phyloP scores from a whole-genome alignment of 1,140 invertebrate genomes.

The Lordiphosa mommai region DNA sequence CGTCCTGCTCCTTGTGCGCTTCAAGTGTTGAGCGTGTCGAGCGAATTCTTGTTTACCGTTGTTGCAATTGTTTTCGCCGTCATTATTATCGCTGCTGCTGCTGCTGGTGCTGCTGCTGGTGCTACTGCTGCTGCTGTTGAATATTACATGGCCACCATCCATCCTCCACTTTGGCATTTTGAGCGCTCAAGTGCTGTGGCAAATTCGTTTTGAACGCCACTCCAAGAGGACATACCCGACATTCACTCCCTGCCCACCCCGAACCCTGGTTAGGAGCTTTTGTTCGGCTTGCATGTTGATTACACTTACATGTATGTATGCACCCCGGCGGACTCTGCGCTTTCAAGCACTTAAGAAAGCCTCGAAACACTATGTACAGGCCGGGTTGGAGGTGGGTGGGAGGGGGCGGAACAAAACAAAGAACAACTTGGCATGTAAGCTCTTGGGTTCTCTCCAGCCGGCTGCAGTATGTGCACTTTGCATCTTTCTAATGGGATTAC shows the following conservation, averaged over 20 bases:
- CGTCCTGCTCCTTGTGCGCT: constrained; percentile 27
- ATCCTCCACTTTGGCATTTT: constrained; percentile 49
- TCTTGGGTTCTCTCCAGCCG: background rate
- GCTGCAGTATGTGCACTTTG: constrained; percentile 21
- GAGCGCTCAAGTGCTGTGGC: constrained; percentile 76
- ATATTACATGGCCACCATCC: constrained; percentile 22
- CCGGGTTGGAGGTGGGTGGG: background rate
- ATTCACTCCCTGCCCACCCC: too few relatives aligned
- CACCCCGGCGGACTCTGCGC: constrained; percentile 37
- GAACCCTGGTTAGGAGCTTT: constrained; percentile 5
- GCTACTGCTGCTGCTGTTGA: constrained; percentile 13
- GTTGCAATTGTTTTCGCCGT: constrained; percentile 73
- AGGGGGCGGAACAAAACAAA: background rate
- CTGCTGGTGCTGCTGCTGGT: constrained; percentile 6
- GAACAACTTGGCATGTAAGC: too few relatives aligned
- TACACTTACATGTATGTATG: constrained; percentile 41
- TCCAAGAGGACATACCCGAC: constrained; percentile 18
- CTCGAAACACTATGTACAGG: constrained; percentile 6
- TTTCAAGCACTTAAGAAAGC: constrained; percentile 46
- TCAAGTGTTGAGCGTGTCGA: constrained; percentile 67
- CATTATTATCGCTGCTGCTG: constrained; percentile 64
- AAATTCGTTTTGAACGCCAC: constrained; percentile 75
- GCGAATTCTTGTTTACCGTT: constrained; percentile 72
- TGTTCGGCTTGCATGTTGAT: constrained; percentile 51
- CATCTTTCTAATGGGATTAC: constrained; percentile 33